These are phyloP conservation scores for Ciona savignyi DNA, from an alignment of 23 tunicate species.

Conservation along the genomic window DNA sequence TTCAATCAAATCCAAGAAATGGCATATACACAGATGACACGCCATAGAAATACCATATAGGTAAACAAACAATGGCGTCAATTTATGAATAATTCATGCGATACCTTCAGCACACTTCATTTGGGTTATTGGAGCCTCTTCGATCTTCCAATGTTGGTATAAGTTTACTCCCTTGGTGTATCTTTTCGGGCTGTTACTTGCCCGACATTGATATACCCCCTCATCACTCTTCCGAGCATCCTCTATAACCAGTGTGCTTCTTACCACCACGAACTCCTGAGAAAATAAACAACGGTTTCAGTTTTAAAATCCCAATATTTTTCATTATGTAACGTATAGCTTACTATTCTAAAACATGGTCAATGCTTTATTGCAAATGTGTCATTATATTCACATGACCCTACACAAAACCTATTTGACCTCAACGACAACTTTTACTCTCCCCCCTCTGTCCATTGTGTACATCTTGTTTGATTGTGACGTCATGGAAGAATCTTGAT, in stretches of 20 bases:
- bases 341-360: no score
- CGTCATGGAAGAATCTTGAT: slow-evolving; percentile 6
- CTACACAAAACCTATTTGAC: no score
- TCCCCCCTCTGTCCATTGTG: slow-evolving; percentile 26
- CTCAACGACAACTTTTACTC: slow-evolving; percentile 43
- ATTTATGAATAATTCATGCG: no score
- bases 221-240: slow-evolving; percentile 32
- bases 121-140: slow-evolving; percentile 58
- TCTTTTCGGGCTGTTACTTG: slow-evolving; percentile 47
- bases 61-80: no score
- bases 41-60: no score
- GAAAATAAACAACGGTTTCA: slow-evolving; percentile 6
- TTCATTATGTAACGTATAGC: no score
- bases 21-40: no score
- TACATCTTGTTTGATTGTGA: slow-evolving; percentile 2
- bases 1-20: no score
- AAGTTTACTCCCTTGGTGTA: slow-evolving; percentile 28
- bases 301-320: no score
- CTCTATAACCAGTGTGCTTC: slow-evolving; percentile 49
- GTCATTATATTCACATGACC: no score
- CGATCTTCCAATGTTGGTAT: slow-evolving; percentile 76
- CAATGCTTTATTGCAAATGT: no score
- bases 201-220: slow-evolving; percentile 87
- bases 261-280: slow-evolving; percentile 43
- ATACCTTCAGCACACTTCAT: slow-evolving; percentile 35